Percentiles rank a stretch among this genome's conserved stretches.
Conservation (phyloP, 2,888 invertebrate species). For the Hyalella azteca region DNA sequence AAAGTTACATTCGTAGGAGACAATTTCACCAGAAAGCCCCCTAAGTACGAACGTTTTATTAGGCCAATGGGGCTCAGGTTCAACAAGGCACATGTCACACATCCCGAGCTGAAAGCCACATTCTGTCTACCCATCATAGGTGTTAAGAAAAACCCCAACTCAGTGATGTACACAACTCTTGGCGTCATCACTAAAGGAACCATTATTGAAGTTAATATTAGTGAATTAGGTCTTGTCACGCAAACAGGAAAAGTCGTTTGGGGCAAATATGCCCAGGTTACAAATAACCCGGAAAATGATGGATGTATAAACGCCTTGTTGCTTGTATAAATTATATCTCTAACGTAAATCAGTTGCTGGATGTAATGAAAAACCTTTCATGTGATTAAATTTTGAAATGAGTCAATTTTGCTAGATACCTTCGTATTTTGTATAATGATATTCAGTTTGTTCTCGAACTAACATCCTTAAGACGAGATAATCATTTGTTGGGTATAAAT, state of each 20-base stretch:
- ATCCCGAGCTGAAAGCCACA: constrained; percentile 98
- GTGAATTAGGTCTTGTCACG: constrained; percentile 96
- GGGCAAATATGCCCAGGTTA: constrained; percentile 99
- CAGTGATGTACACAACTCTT: constrained; percentile 93
- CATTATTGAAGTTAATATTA: constrained; percentile 96
- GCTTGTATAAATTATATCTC: constrained; percentile 80
- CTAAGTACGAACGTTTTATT: constrained; percentile 98
- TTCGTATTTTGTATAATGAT: too few species aligned
- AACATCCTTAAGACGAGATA: too few species aligned
- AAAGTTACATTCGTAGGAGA: constrained; percentile 98
- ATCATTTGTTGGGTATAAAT: too few species aligned
- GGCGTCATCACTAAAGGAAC: constrained; percentile 99
- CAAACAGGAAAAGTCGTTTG: constrained; percentile 99
- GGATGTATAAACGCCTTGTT: constrained; percentile 99
- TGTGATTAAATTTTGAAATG: too few species aligned
- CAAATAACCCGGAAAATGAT: constrained; percentile 99
- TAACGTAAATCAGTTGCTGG: too few species aligned
- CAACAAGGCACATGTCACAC: constrained; percentile 98
- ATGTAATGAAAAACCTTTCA: too few species aligned
- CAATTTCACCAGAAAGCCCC: constrained; percentile 97
- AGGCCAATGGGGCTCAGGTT: constrained; percentile 95
- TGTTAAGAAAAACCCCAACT: constrained; percentile 98
- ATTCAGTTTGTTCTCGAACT: too few species aligned
- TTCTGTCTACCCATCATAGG: constrained; percentile 97
- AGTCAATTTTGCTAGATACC: too few species aligned